A percentile compares a stretch with the other conserved stretches of the same genome.
phyloP scores from a whole-genome alignment of 2,888 invertebrate species.

The Carcina quercana region DNA sequence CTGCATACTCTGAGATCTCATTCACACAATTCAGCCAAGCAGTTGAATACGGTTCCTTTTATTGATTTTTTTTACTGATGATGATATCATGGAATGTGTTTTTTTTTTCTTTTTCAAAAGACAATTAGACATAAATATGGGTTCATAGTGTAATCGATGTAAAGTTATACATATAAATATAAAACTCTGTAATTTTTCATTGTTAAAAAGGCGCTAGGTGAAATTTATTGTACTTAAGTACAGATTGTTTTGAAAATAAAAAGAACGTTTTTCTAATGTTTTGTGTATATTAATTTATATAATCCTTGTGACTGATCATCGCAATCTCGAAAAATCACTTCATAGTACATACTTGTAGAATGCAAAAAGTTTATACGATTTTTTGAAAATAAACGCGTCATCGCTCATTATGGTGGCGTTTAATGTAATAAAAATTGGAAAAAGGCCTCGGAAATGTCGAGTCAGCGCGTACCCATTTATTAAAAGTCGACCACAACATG shows the following conservation, averaged over 20 bases:
- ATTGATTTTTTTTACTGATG: too few relatives aligned
- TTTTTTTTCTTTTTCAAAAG: too few relatives aligned
- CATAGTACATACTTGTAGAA: too few relatives aligned
- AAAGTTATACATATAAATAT: constrained; percentile 12
- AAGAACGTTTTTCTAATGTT: constrained; percentile 30
- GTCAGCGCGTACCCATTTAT: constrained; percentile 25
- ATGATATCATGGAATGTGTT: too few relatives aligned
- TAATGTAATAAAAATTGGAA: constrained; percentile 29
- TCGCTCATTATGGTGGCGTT: constrained; percentile 27
- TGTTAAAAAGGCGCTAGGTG: constrained; percentile 50
- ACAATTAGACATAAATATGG: too few relatives aligned
- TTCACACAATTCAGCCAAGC: too few relatives aligned
- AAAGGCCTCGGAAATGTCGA: constrained; percentile 4
- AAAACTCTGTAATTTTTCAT: constrained; percentile 46
- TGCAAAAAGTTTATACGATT: too few relatives aligned
- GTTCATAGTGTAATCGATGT: too few relatives aligned
- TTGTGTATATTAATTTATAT: not conserved
- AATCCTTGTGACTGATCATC: not conserved
- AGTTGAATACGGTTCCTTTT: too few relatives aligned
- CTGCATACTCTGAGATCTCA: too few relatives aligned
- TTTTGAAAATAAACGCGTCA: constrained; percentile 17
- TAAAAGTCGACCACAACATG: constrained; percentile 23
- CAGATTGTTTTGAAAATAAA: constrained; percentile 59
- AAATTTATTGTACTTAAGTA: constrained; percentile 58
- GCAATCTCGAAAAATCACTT: not conserved